Conservation (phyloP, 2,113 vertebrate species). For the Dissostichus mawsoni region DNA sequence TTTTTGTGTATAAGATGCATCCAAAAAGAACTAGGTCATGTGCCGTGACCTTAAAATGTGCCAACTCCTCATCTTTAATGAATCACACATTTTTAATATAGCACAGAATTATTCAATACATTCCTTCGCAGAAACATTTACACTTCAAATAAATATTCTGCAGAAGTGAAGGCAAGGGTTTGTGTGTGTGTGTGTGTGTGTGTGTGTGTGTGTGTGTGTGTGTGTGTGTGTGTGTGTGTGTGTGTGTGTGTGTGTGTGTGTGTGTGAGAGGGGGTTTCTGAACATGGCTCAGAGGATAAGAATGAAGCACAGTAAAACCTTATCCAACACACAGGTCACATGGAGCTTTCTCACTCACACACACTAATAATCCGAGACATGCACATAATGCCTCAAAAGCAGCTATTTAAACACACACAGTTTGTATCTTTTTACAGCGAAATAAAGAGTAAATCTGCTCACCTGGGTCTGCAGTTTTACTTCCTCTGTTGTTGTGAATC, state of each 20-base stretch:
- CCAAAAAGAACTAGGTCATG: background rate
- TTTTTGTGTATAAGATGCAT: background rate
- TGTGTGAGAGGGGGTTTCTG: background rate
- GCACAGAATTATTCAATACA: background rate
- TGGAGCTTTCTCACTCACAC: conserved; percentile 14
- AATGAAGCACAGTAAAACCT: conserved; percentile 53
- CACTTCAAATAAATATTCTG: background rate
- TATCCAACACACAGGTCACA: conserved; percentile 46
- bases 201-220: conserved; percentile 7
- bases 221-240: conserved; percentile 17
- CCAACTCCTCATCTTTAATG: background rate
- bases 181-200: conserved; percentile 6
- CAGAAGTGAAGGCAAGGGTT: too few relatives aligned
- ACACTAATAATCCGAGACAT: background rate
- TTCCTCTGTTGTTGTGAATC: conserved; percentile 29
- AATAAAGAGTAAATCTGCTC: conserved; percentile 24
- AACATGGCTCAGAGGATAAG: conserved; percentile 49
- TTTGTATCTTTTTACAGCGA: background rate
- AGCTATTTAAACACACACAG: background rate
- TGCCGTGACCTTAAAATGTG: background rate
- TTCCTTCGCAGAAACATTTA: background rate
- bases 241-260: conserved; percentile 22
- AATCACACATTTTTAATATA: background rate
- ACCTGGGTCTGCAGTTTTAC: conserved; percentile 40
- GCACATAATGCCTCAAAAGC: too few relatives aligned